phyloP scores from a whole-genome alignment of 2,797 vertebrate species.

The Harpagifer antarcticus region DNA sequence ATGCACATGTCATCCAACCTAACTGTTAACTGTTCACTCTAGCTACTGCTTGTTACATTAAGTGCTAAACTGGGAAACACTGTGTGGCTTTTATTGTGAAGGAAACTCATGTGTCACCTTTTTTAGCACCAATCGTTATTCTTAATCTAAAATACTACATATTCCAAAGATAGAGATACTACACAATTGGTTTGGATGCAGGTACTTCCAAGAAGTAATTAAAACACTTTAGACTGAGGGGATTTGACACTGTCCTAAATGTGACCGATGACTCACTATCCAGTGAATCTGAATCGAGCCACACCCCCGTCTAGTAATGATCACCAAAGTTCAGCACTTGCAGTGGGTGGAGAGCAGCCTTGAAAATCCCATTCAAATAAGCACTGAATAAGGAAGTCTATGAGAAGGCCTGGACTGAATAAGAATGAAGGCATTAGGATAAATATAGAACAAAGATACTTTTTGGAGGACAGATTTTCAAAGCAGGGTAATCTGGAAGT shows the following conservation, averaged over 20 bases:
- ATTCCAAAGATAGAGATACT: background rate
- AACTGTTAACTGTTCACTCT: background rate
- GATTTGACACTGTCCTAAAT: conserved; percentile 36
- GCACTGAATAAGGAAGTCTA: conserved; percentile 68
- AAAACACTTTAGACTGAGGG: background rate
- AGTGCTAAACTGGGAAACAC: background rate
- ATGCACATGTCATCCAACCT: background rate
- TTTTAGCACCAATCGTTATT: background rate
- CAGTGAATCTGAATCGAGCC: conserved; percentile 54
- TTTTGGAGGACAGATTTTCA: conserved; percentile 72
- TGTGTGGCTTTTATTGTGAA: background rate
- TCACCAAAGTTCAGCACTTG: conserved; percentile 41
- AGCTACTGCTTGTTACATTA: background rate
- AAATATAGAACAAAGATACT: conserved; percentile 79
- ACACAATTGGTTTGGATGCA: background rate
- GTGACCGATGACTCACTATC: background rate
- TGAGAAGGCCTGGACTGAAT: conserved; percentile 69
- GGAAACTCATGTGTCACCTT: background rate
- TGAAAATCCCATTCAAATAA: conserved; percentile 70
- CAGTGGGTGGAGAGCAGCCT: conserved; percentile 63
- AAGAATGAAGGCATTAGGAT: conserved; percentile 76
- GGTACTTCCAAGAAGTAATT: background rate
- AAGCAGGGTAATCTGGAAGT: conserved; percentile 62
- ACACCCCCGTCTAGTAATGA: conserved; percentile 32
- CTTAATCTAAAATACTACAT: background rate